A percentile compares a stretch with the other conserved stretches of the same genome.
Conservation (phyloP, 2,113 vertebrate genomes). For the Callopanchax toddi region DNA sequence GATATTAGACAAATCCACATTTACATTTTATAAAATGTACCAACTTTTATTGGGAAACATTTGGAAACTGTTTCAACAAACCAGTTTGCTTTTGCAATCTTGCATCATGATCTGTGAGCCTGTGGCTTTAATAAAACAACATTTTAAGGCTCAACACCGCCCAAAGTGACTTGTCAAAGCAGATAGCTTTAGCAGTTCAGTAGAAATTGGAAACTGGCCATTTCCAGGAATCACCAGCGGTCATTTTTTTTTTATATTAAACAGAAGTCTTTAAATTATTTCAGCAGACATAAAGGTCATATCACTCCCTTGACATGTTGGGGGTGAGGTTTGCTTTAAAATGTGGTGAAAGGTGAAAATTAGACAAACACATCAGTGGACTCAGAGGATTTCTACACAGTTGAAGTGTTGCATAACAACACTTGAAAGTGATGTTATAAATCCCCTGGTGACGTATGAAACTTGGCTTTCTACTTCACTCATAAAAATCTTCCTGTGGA, state of each 20-base stretch:
- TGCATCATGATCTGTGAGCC: slow-evolving; percentile 10
- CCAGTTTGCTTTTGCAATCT: slow-evolving; percentile 9
- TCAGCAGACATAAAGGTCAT: slow-evolving; percentile 54
- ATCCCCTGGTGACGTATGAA: slow-evolving; percentile 23
- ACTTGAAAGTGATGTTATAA: slow-evolving; percentile 28
- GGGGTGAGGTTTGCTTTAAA: slow-evolving; percentile 55
- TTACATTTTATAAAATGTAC: slow-evolving; percentile 6
- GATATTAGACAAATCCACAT: background rate
- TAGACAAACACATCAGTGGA: slow-evolving; percentile 27
- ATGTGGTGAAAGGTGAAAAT: slow-evolving; percentile 29
- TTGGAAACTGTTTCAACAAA: slow-evolving; percentile 39
- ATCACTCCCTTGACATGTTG: slow-evolving; percentile 42
- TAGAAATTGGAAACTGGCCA: slow-evolving; percentile 43
- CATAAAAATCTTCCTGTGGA: too few species aligned
- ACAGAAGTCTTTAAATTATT: slow-evolving; percentile 42
- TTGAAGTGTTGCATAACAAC: slow-evolving; percentile 22
- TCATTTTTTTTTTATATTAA: slow-evolving; percentile 9
- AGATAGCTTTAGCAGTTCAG: slow-evolving; percentile 40
- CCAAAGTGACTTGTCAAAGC: slow-evolving; percentile 47
- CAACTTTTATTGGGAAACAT: slow-evolving; percentile 1
- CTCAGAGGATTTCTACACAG: slow-evolving; percentile 35
- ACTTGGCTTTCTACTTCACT: slow-evolving; percentile 22
- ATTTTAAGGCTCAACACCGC: slow-evolving; percentile 22
- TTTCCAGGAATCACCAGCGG: slow-evolving; percentile 42
- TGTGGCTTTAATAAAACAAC: slow-evolving; percentile 31